Base-by-base conservation (phyloP, 2,888 invertebrate genomes). In the Hesperia comma region DNA sequence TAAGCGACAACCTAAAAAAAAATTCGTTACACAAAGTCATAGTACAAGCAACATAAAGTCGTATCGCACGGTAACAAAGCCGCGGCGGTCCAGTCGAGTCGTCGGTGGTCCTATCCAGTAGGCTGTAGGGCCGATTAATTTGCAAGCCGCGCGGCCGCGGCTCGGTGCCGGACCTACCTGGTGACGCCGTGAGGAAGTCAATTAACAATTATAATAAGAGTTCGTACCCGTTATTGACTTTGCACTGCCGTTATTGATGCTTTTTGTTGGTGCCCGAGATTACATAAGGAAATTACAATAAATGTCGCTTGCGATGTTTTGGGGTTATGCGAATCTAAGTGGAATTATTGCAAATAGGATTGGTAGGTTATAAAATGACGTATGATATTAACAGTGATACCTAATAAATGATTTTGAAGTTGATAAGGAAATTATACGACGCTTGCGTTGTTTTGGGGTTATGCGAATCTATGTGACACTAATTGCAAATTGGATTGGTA, bases 81-180 rank as follows among this genome's bases (percentile, higher is more conserved):
- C 75, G 32, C 55, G 63, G 61, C 64, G 71, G 71, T 80, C 80
- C 83, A 86, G 43, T 41, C 81, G 78, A 79, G 84, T 82, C 80
- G 73, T 75, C 82, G 88, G 87, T 86, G 87, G 86, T 87, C 77
- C 74, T 72, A 70, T 74, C 76, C 72, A 72, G 69, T 67, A 72
- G 66, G 68, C 72, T 71, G 69, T 67, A 72, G 66, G 68, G 68
- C 70, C 75, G 76, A 77, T 79, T 77, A 79, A 80, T 80, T 79
- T 75, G 78, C 78, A 67, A 67, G 60, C 49, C 49, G 60, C 60
- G 60, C 49, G 64, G 68, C 69, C 60, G 60, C 49, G 64, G 68
- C 69, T 69, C 63, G 67, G 68, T 67, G 66, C 64, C 33, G 57
- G 57, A 58, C 57, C 57, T 58, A 58, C 57, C 41, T 14, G 57